A percentile compares a stretch with the other conserved stretches of the same genome.
Evolutionary conservation across 1,140 invertebrate genomes (phyloP).

Genomic region (Drosophila insularis): DNA sequence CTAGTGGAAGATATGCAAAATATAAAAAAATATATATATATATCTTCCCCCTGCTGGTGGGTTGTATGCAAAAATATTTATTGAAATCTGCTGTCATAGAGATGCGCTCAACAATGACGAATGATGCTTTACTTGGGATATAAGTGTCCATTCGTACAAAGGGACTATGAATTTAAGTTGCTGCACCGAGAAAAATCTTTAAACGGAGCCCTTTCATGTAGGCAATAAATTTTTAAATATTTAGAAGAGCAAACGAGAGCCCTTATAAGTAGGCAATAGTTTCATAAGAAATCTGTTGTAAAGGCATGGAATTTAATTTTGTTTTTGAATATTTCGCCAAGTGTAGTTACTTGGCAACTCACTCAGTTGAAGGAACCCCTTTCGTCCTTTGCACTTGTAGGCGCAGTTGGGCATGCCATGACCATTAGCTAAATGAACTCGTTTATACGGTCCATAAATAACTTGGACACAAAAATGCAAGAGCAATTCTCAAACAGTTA

Average conservation of each 20-base stretch:
- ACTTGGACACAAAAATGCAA: conserved; percentile 68
- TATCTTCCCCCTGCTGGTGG: not conserved
- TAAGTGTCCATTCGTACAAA: not conserved
- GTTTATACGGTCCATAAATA: conserved; percentile 76
- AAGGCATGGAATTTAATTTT: not conserved
- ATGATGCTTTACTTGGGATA: not conserved
- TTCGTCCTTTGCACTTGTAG: conserved; percentile 36
- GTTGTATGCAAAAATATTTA: conserved; percentile 9
- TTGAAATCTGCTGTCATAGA: conserved; percentile 8
- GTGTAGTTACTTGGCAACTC: conserved; percentile 1
- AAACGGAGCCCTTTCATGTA: not conserved
- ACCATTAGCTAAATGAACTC: conserved; percentile 79
- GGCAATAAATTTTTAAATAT: not conserved
- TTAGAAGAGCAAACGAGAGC: not conserved
- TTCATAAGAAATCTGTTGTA: not conserved
- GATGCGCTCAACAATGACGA: conserved; percentile 10
- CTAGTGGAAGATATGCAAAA: not conserved
- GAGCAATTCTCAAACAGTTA: conserved; percentile 56
- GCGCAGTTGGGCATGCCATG: conserved; percentile 70
- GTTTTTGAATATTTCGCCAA: not conserved
- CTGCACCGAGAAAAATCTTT: not conserved
- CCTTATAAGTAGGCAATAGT: not conserved
- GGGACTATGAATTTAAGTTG: not conserved
- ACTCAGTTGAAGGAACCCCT: not conserved
- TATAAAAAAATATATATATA: not conserved